Percentiles rank a stretch among this genome's conserved stretches.
phyloP scores from a whole-genome alignment of 2,797 vertebrate genomes.

The Salmo trutta region DNA sequence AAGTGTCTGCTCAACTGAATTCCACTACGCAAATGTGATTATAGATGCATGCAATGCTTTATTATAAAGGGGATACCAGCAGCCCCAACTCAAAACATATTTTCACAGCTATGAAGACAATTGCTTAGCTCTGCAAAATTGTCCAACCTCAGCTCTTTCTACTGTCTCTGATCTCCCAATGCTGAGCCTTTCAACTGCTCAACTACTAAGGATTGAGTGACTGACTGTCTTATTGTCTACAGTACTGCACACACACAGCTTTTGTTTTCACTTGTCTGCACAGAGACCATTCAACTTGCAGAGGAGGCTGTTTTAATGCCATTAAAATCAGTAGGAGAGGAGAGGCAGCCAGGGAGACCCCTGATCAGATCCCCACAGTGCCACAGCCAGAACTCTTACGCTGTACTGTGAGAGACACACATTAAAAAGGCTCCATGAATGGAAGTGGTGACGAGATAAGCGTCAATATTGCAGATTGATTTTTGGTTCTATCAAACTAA shows the following conservation, averaged over 20 bases:
- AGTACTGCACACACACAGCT: not conserved
- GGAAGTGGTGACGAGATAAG: not conserved
- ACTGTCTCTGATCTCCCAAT: not conserved
- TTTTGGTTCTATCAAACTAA: too few species aligned
- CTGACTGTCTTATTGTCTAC: too few species aligned
- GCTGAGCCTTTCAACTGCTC: not conserved
- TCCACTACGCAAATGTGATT: too few species aligned
- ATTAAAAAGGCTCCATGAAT: constrained; percentile 52
- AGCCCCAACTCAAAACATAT: too few species aligned
- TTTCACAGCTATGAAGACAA: too few species aligned
- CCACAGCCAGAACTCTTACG: constrained; percentile 87
- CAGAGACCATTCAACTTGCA: constrained; percentile 1
- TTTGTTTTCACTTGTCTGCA: not conserved
- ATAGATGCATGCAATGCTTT: too few species aligned
- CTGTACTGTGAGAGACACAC: constrained; percentile 70
- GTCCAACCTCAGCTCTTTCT: not conserved
- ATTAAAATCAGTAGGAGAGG: not conserved
- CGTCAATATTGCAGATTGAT: too few species aligned
- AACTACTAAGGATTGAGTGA: too few species aligned
- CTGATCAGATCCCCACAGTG: constrained; percentile 82
- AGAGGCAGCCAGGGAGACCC: not conserved
- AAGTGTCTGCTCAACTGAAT: too few species aligned
- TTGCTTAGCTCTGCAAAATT: too few species aligned
- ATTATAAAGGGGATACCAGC: too few species aligned
- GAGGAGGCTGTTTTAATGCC: constrained; percentile 6